Evolutionary conservation across 2,888 invertebrate genomes (phyloP), one percentile per base, ranked within the genome.

Genomic region (Drosophila austrosaltans): DNA sequence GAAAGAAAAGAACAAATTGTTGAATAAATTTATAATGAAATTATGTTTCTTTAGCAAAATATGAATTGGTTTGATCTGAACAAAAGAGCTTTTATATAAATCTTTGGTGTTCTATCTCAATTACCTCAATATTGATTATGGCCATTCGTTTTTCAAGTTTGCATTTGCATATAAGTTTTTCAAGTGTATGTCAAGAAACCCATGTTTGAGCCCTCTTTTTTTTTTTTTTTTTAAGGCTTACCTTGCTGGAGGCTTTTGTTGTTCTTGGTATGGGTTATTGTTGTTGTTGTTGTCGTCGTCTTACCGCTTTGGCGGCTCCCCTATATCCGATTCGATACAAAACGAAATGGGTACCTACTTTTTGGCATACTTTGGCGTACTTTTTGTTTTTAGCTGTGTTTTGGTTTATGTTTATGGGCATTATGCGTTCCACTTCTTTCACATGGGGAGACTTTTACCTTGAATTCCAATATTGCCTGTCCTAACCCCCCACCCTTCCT

Each of bases 301-400:
- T 48, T 25, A 57, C 63, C 53, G 28, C 54, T 57, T 42, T 58
- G 57, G 22, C 30, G 61, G 53, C 44, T 61, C 66, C 53, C 66
- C 69, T 63, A 22, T 25, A 48, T 25, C 10, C 48, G 48, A 48
- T 48, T 16, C 48, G 25, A 48, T 48, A 48, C 44, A 20, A 48
- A 48, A 48, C 8, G 44, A 22, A 22, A 8, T 48, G 48, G 48
- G 48, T 78, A 62, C 81, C 70, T 71, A 61, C 69, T 68, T 75
- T 85, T 69, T 73, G 76, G 73, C 80, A 83, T 83, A 87, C 88
- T 87, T 82, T 63, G 66, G 76, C 78, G 88, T 83, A 87, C 76
- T 69, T 72, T 56, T 58, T 44, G 53, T 39, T 22, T 12, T 30
- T 12, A 8, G 32, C 53, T 44, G 10, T 8, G 59, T 61, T 73